Evolutionary conservation across 2,797 vertebrate genomes (phyloP), one percentile per base, ranked within the genome.

Genomic region (Clarias pachynema): DNA sequence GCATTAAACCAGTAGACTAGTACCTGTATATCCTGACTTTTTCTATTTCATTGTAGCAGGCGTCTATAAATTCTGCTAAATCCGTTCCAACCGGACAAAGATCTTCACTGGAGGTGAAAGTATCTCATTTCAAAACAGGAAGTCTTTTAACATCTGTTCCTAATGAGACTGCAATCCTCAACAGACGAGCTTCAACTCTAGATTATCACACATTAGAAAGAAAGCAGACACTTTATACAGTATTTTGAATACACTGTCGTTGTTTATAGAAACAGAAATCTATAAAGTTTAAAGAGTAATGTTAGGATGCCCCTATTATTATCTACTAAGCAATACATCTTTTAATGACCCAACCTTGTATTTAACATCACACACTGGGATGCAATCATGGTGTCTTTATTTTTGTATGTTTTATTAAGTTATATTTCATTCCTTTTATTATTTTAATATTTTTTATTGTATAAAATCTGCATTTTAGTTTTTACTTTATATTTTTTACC

Each of bases 61-160:
- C 34, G 0, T 44, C 31, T 44, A 79, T 70, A 70, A 34, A 44
- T 83, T 83, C n/a, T 14, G 57, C 82, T 63, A 74, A 73, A 74
- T 44, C 37, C 31, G 59, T 12, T 83, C 34, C 59, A 63, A 70
- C 8, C 37, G 20, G n/a, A 37, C 49, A 10, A 29, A 74, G 70
- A 72, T n/a, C 53, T 37, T 59, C 49, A 82, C 44, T 70, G 80
- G 31, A 29, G 37, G 57, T 74, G 59, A 83, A 74, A 22, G 59
- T 18, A 63, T 83, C 37, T 63, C 24, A 59, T 83, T 83, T 53
- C 37, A 63, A 74, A 74, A 83, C 69, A 74, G 81, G 70, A 83
- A 83, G 82, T 44, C 82, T 62, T 83, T 62, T n/a, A 74, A 73
- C 70, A 74, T 83, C 69, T 83, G 82, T 65, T 49, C 37, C 29